Base-by-base conservation (phyloP, 2,113 vertebrate genomes). In the Oryzias celebensis region DNA sequence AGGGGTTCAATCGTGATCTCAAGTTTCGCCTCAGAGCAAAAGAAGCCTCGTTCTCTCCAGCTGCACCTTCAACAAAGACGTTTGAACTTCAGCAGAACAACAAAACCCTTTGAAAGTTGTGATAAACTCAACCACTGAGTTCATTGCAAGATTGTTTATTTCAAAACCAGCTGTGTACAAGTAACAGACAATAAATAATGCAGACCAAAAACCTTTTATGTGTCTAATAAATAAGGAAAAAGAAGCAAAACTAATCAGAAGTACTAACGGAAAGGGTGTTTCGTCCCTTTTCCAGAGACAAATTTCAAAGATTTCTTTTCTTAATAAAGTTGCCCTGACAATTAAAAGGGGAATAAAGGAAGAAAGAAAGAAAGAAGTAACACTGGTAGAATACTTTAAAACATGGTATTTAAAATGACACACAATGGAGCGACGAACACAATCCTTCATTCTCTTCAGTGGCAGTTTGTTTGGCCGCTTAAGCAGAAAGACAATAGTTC, bases 141-240 rank as follows among this genome's bases (percentile, higher is more conserved):
- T 58, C 42, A 78, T 85, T 79, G 76, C 72, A 85, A 84, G 84
- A 84, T 78, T 85, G 73, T 91, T 92, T 92, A 90, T 91, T 92
- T 90, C 64, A 88, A 90, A 90, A 89, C 77, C 82, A 82, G 78
- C 55, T 83, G 81, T 88, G 91, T 82, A 90, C 86, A 84, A 80
- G 70, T 71, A 85, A 83, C 65, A 85, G 77, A 84, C 82, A 88
- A 91, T 91, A 92, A 91, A 91, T 92, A 90, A 91, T 81, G 76
- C 50, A 82, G 71, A 86, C 65, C 71, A 71, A 73, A 81, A 65
- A 24, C 4, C 45, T 81, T 64, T 51, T 61, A 51, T 62, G 62
- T 64, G 65, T 52, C 71, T 69, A 73, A 79, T 74, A 61, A 82
- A 78, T 78, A 14, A 54, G 56, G 28, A 42, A 48, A 73, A 76